These are phyloP conservation scores for Oligia latruncula DNA, from an alignment of 2,888 invertebrate species.

Conservation along the genomic window DNA sequence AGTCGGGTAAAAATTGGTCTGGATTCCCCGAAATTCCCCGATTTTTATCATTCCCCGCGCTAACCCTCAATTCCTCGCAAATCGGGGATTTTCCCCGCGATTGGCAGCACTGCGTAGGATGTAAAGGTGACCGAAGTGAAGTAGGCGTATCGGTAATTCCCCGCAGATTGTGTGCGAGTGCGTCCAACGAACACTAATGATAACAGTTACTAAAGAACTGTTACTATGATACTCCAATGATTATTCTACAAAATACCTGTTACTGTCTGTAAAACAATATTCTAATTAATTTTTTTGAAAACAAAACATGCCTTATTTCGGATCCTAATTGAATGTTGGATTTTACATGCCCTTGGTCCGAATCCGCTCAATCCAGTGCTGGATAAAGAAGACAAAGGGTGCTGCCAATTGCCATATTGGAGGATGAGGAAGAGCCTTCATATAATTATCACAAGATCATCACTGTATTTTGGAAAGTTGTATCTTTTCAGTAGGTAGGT, in stretches of 20 bases:
- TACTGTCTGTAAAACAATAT: background rate
- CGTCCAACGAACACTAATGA: background rate
- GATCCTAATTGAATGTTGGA: background rate
- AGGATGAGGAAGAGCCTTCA: background rate
- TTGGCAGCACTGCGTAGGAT: background rate
- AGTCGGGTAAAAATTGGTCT: no score
- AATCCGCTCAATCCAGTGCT: background rate
- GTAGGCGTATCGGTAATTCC: conserved; percentile 43
- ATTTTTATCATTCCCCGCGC: no score
- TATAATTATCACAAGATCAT: background rate
- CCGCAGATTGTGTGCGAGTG: conserved; percentile 28
- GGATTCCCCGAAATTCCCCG: no score
- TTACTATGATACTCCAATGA: conserved; percentile 5
- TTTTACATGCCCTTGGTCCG: background rate
- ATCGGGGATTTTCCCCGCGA: no score
- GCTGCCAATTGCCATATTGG: background rate
- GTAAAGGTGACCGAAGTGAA: background rate
- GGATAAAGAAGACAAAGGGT: background rate
- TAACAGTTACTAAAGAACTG: conserved; percentile 34
- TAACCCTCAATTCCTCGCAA: no score
- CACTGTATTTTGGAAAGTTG: background rate
- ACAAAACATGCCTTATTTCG: background rate
- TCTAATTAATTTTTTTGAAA: no score
- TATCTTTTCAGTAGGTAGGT: background rate
- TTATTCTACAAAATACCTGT: conserved; percentile 10